phyloP scores from a whole-genome alignment of 2,888 invertebrate species.

The Perizoma affinitatum region DNA sequence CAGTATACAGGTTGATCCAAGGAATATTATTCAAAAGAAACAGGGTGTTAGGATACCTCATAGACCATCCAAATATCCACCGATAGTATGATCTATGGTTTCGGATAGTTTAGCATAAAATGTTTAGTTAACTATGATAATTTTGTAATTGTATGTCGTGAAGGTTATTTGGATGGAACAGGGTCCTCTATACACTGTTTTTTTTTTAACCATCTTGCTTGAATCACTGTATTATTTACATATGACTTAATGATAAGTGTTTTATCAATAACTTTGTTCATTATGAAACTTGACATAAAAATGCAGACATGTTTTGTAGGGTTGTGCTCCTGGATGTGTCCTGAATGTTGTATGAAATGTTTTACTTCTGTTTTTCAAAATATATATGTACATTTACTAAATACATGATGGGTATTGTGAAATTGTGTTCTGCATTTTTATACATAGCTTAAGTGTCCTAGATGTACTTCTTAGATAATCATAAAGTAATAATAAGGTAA shows the following conservation, averaged over 20 bases:
- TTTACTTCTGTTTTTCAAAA: conserved; percentile 32
- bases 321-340: conserved; percentile 34
- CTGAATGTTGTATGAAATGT: conserved; percentile 43
- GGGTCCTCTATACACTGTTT: too few species aligned
- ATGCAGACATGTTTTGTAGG: conserved; percentile 69
- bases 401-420: conserved; percentile 46
- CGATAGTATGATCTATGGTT: too few species aligned
- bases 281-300: conserved; percentile 67
- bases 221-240: conserved; percentile 36
- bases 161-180: too few species aligned
- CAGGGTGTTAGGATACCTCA: too few species aligned
- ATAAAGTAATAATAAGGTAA: conserved; percentile 64
- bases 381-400: conserved; percentile 40
- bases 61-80: too few species aligned
- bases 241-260: conserved; percentile 55
- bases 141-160: too few species aligned
- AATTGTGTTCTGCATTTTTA: conserved; percentile 70
- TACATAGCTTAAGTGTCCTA: conserved; percentile 71
- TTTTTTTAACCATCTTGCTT: too few species aligned
- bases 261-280: conserved; percentile 61
- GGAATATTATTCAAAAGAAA: too few species aligned
- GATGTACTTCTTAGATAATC: conserved; percentile 70
- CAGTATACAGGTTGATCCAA: conserved; percentile 36
- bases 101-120: too few species aligned
- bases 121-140: too few species aligned